phyloP scores from a whole-genome alignment of 2,888 invertebrate genomes.

The Spisula solida region DNA sequence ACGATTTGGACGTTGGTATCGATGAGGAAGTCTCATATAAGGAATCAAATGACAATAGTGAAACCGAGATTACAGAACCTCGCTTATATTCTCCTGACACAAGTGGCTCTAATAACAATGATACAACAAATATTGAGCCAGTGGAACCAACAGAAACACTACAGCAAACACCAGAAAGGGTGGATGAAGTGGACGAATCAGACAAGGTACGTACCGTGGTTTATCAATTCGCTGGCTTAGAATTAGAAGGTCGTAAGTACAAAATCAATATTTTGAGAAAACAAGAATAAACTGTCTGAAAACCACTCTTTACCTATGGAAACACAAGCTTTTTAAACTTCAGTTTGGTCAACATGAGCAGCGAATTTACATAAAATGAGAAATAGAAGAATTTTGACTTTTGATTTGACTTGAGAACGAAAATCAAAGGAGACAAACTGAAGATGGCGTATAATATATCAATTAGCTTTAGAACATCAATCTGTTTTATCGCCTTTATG shows the following conservation, averaged over 20 bases:
- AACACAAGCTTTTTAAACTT: too few species aligned
- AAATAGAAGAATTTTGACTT: neutral
- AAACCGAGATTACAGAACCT: conserved; percentile 27
- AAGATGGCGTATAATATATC: too few species aligned
- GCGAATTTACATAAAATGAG: neutral
- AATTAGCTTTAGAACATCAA: too few species aligned
- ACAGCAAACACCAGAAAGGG: neutral
- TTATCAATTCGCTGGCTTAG: too few species aligned
- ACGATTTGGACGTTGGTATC: conserved; percentile 64
- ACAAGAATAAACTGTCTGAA: too few species aligned
- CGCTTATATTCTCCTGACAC: conserved; percentile 50
- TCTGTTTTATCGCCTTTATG: too few species aligned
- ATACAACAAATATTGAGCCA: neutral
- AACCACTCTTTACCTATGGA: too few species aligned
- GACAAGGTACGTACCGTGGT: neutral
- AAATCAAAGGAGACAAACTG: neutral
- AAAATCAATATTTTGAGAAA: too few species aligned
- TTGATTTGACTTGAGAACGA: neutral
- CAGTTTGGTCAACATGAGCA: too few species aligned
- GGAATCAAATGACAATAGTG: conserved; percentile 11
- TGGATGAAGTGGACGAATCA: neutral
- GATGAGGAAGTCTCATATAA: conserved; percentile 40
- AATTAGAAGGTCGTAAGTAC: too few species aligned
- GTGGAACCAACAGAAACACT: neutral
- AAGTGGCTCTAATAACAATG: conserved; percentile 39